Base-by-base conservation (phyloP, 2,797 vertebrate genomes). In the Tragopan temminckii region DNA sequence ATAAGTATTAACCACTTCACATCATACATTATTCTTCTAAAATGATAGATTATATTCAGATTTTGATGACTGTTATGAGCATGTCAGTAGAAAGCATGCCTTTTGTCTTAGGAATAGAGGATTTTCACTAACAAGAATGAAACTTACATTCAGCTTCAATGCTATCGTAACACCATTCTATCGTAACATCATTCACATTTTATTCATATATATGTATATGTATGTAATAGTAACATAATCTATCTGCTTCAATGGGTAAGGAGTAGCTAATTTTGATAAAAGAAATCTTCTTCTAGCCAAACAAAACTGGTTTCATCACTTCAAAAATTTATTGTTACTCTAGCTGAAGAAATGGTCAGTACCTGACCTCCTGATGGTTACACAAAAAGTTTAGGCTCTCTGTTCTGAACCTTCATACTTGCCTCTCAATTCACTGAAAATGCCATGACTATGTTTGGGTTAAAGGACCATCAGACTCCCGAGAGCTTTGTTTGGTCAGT, bases 81-180 rank as follows among this genome's bases (percentile, higher is more conserved):
- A 33, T 20, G n/a, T n/a, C 36, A 80, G 70, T 70, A 80, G 85
- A 92, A 84, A 74, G 7, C 19, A 16, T 42, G 17, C 2, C 10
- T 85, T 94, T 89, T 50, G 53, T 45, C 40, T 78, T 68, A 53
- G 23, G 35, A 69, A 19, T 17, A 74, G 36, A 80, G 8, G 14
- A 9, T 18, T 92, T 85, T 85, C 63, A 66, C 75, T 83, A 83
- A 68, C 36, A 75, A 35, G 40, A 43, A 64, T 68, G 80, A 92
- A 92, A 89, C n/a, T 52, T 55, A 48, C 50, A 33, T 63, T 86
- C 59, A 55, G 53, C 55, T 92, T 82, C 75, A 93, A 55, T 33
- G 42, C 5, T 89, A 62, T 69, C 68, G n/a, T n/a, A n/a, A n/a
- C n/a, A n/a, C n/a, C n/a, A n/a, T n/a, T n/a, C n/a, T n/a, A n/a